Evolutionary conservation across 2,888 invertebrate genomes (phyloP), one percentile per base, ranked within the genome.

Genomic region (Yponomeuta plumbellus): DNA sequence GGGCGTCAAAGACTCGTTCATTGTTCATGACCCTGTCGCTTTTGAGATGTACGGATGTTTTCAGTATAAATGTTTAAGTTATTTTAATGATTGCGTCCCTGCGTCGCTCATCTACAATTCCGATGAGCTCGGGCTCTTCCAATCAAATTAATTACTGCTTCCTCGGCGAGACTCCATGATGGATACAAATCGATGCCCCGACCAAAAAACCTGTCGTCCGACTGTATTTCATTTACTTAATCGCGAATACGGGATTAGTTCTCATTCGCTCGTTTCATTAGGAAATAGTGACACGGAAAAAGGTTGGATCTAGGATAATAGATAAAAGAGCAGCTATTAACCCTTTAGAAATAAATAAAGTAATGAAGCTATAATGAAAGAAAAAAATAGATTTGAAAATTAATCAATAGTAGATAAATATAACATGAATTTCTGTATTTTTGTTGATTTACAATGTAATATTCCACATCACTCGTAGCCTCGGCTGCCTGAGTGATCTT

Each of bases 141-240:
- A 81, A 81, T 81, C 80, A 80, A 83, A 86, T 84, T 86, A 88
- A 87, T 87, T 84, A 80, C 81, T 75, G 76, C 72, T 73, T 75
- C 73, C 75, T 75, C 72, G 72, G 76, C 26, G 62, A 39, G 61
- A 44, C 75, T 74, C 74, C 75, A 76, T 74, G 76, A 72, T 75
- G 72, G 75, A 77, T 78, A 81, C 79, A 81, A 79, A 77, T 78
- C 76, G 78, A 77, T 72, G 75, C 72, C 70, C 5, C 44, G 72
- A 70, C 73, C 72, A 70, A 73, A 74, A 74, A 71, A 69, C 70
- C 34, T 20, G 68, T 34, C 73, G 72, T 72, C 75, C 73, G 73
- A 74, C 26, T 26, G 26, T 22, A 61, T 26, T 61, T 26, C n/a
- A 61, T 61, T 61, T 61, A 61, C 26, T 61, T 34, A 61, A 26